A percentile compares a stretch with the other conserved stretches of the same genome.
phyloP scores from a whole-genome alignment of 2,797 vertebrate genomes.

The Cirrhinus mrigala region DNA sequence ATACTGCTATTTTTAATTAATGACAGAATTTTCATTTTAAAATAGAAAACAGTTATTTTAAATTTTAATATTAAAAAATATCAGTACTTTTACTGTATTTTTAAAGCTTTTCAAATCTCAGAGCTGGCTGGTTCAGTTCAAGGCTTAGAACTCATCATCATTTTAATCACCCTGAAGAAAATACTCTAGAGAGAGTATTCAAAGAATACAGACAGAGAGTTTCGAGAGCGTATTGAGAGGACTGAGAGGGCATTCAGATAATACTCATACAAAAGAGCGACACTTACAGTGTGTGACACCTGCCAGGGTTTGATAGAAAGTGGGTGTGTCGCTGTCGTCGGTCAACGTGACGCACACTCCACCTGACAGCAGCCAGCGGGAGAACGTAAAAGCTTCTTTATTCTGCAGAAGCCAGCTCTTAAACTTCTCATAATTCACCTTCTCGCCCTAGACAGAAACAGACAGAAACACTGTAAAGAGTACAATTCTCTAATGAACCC shows the following conservation, averaged over 20 bases:
- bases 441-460: conserved; percentile 85
- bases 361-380: conserved; percentile 95
- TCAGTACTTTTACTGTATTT: background rate
- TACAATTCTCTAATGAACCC: background rate
- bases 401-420: conserved; percentile 94
- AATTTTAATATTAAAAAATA: no score
- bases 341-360: conserved; percentile 97
- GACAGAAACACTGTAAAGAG: background rate
- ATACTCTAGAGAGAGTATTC: background rate
- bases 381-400: conserved; percentile 97
- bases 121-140: background rate
- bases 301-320: conserved; percentile 98
- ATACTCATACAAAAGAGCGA: background rate
- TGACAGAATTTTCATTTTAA: no score
- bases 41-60: no score
- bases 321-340: conserved; percentile 97
- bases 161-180: background rate
- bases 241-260: background rate
- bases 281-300: conserved; percentile 98
- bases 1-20: no score
- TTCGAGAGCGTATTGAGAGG: background rate
- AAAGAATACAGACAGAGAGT: background rate
- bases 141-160: background rate
- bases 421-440: conserved; percentile 98
- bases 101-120: background rate